Base-by-base conservation (phyloP, 2,113 vertebrate genomes). In the Herpetotheres cachinnans region DNA sequence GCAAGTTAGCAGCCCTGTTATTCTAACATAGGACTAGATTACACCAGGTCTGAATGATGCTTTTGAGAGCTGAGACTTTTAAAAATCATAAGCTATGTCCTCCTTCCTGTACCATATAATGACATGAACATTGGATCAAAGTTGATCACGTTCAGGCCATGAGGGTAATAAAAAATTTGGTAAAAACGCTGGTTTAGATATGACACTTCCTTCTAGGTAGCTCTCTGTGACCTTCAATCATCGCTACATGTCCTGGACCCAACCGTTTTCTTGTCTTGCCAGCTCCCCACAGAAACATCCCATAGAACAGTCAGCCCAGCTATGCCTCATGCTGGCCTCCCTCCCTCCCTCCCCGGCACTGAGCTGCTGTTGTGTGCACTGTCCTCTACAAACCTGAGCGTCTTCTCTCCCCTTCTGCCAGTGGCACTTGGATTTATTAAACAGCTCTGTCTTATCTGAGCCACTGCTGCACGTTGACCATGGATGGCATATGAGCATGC, bases 251-350 rank as follows among this genome's bases (percentile, higher is more conserved):
- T 74, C 63, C 56, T 69, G 61, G 44, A 54, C 32, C 12, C 11
- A 46, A 38, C 3, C 50, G 26, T n/a, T 77, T 26, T 16, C 46
- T 42, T 62, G 9, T 50, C 54, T 56, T 55, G 44, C 66, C 66
- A 46, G 47, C 55, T 89, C 26, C 24, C 3, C 34, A 21, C 24
- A 42, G 69, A 59, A 82, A 30, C 14, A 16, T 27, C 40, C 54
- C 9, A 0, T 7, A n/a, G 40, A n/a, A 13, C 6, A 59, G 40
- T 9, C 50, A 66, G 32, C 71, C 27, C 20, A 36, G 10, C 11
- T 5, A 2, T 52, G 10, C 25, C 16, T 17, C 11, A 0, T 0
- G 3, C 27, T 70, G 58, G 4, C 73, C 61, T 80, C 13, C 16
- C 40, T 83, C 38, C 72, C 47, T 93, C 19, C 19, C 15, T 12